These are phyloP conservation scores for Capromys pilorides DNA, from an alignment of 2,797 vertebrate genomes.

Conservation along the genomic window DNA sequence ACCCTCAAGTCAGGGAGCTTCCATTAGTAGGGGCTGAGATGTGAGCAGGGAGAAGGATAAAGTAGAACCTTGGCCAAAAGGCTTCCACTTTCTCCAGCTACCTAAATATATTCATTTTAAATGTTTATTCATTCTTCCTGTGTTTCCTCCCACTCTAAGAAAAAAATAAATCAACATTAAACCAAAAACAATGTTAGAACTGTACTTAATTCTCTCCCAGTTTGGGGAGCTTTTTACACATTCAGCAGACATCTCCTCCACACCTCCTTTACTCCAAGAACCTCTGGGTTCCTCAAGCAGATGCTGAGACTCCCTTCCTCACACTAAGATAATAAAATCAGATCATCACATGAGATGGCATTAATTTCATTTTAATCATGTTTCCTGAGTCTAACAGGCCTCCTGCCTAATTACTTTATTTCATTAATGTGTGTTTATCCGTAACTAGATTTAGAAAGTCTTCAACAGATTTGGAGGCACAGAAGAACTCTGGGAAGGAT, in stretches of 20 bases:
- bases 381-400: slow-evolving; percentile 51
- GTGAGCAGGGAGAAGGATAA: neutral
- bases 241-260: neutral
- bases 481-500: neutral
- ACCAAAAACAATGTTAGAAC: neutral
- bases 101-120: slow-evolving; percentile 4
- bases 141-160: neutral
- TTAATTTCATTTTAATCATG: slow-evolving; percentile 47
- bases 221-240: neutral
- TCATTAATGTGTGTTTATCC: slow-evolving; percentile 11
- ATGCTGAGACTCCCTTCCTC: neutral
- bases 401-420: slow-evolving; percentile 42
- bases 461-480: neutral
- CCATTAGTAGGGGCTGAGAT: neutral
- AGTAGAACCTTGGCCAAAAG: neutral
- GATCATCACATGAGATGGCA: neutral
- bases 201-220: neutral
- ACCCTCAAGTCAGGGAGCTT: neutral
- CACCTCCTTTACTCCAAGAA: neutral
- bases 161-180: neutral
- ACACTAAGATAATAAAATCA: neutral
- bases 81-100: neutral
- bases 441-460: slow-evolving; percentile 1
- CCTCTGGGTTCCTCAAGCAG: neutral
- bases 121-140: neutral